Evolutionary conservation across 2,888 invertebrate genomes (phyloP).

Genomic region (Lymantria dispar): DNA sequence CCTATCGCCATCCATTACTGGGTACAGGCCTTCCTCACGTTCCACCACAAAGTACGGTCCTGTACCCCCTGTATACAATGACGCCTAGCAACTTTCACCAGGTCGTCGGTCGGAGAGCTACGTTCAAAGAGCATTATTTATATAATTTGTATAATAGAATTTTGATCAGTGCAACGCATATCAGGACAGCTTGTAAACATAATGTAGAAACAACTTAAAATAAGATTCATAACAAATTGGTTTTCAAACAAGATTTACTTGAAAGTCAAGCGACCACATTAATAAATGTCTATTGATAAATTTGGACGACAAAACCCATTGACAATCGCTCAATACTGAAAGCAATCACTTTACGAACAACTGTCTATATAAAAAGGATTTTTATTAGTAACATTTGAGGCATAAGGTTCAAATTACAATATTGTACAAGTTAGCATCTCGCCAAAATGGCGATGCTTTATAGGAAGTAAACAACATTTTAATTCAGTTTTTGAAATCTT

Average conservation of each 20-base stretch:
- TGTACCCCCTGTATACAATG: no score
- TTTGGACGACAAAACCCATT: slow-evolving; percentile 23
- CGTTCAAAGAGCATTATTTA: no score
- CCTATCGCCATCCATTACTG: no score
- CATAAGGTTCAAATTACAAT: slow-evolving; percentile 27
- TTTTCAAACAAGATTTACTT: neutral
- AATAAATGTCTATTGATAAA: neutral
- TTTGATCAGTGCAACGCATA: no score
- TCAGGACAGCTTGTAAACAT: no score
- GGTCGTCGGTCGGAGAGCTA: no score
- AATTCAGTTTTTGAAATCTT: neutral
- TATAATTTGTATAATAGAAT: no score
- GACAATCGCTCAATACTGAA: slow-evolving; percentile 35
- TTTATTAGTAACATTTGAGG: slow-evolving; percentile 17
- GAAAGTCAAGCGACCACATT: neutral
- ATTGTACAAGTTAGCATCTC: slow-evolving; percentile 26
- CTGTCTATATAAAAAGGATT: slow-evolving; percentile 20
- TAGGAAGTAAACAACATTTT: neutral
- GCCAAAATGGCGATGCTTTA: slow-evolving; percentile 28
- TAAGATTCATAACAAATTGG: neutral
- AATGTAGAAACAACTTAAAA: neutral
- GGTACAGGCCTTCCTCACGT: no score
- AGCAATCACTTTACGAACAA: slow-evolving; percentile 35
- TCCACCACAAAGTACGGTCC: no score
- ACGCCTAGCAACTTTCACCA: no score